These are phyloP conservation scores for Cossypha polioptera DNA, from an alignment of 2,797 vertebrate species.

Conservation along the genomic window DNA sequence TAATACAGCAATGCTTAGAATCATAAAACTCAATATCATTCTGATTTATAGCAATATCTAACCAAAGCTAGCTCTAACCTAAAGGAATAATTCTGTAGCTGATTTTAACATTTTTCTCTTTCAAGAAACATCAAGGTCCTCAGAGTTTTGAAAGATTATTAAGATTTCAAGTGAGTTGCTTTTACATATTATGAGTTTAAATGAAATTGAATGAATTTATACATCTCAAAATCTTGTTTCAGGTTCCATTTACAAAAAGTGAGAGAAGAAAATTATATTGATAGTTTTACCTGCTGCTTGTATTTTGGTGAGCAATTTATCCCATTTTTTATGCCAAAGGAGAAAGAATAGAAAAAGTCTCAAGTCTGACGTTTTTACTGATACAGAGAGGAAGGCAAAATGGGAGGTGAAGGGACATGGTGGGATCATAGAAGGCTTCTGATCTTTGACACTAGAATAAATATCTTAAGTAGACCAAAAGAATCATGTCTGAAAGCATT, in stretches of 20 bases:
- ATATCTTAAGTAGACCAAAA: not conserved
- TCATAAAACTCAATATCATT: not conserved
- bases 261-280: not conserved
- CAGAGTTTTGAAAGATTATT: not conserved
- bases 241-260: rapidly evolving
- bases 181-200: not conserved
- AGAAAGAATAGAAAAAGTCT: not conserved
- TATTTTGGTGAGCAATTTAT: not conserved
- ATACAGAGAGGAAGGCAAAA: not conserved
- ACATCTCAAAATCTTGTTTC: not conserved
- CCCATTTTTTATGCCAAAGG: not conserved
- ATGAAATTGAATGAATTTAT: not conserved
- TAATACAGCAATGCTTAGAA: not conserved
- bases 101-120: not conserved
- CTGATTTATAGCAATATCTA: not conserved
- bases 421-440: not conserved
- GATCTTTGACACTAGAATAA: not conserved
- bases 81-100: not conserved
- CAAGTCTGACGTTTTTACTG: not conserved
- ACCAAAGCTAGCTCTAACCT: not conserved
- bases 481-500: not conserved
- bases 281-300: not conserved
- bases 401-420: not conserved
- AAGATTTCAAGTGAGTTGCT: not conserved
- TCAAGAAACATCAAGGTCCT: not conserved